Percentiles rank a stretch among this genome's conserved stretches.
These are phyloP conservation scores for Amblyopsis hoosieri DNA, from an alignment of 2,797 vertebrate genomes.

Conservation along the genomic window DNA sequence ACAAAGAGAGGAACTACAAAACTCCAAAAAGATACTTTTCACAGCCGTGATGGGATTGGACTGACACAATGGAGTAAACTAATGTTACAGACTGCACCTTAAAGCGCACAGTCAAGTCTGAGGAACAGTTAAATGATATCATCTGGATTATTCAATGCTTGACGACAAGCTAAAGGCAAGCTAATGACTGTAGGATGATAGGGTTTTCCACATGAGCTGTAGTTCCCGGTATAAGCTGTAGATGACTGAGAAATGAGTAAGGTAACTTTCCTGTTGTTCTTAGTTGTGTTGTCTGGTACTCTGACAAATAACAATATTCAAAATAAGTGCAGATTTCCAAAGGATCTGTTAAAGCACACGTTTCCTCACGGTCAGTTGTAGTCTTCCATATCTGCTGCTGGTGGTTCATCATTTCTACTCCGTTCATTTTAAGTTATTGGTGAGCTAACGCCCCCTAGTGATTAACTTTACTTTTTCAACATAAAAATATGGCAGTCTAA, in stretches of 20 bases:
- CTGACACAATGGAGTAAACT: slow-evolving; percentile 5
- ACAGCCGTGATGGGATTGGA: slow-evolving; percentile 44
- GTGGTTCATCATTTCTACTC: neutral
- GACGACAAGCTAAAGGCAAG: too few relatives aligned
- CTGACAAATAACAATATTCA: too few relatives aligned
- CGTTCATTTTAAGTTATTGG: neutral
- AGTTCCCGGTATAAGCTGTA: too few relatives aligned
- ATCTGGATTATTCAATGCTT: too few relatives aligned
- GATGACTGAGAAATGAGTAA: neutral
- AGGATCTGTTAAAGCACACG: too few relatives aligned
- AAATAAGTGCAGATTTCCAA: too few relatives aligned
- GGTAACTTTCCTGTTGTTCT: neutral
- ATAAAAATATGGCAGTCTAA: neutral
- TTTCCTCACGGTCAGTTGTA: too few relatives aligned
- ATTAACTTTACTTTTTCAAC: neutral
- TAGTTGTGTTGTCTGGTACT: slow-evolving; percentile 2
- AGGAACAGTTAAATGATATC: neutral
- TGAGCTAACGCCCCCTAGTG: slow-evolving; percentile 10
- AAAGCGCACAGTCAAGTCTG: slow-evolving; percentile 7
- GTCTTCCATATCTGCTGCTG: too few relatives aligned
- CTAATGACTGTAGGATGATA: too few relatives aligned
- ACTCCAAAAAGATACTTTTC: slow-evolving; percentile 47
- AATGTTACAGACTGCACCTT: slow-evolving; percentile 17
- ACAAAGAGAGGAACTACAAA: slow-evolving; percentile 1
- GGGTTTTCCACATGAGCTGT: too few relatives aligned